Base-by-base conservation (phyloP, 2,797 vertebrate genomes). In the Pteronotus mesoamericanus region DNA sequence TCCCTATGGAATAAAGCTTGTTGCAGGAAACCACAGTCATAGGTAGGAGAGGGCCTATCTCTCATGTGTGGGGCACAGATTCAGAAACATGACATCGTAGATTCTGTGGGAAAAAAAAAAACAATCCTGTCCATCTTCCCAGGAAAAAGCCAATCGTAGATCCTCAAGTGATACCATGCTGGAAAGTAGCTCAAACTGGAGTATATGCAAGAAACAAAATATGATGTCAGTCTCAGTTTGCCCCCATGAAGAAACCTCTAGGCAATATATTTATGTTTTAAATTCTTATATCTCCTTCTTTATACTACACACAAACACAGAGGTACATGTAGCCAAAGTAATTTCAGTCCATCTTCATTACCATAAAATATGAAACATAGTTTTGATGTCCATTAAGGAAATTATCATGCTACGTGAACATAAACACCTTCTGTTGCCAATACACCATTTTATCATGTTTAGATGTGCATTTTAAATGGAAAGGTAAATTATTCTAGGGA, bases 401-500 rank as follows among this genome's bases (percentile, higher is more conserved):
- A 92, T 91, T 90, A 80, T 72, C 88, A 37, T 48, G 89, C 46
- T 14, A 66, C 15, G 32, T 10, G 14, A 96, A 74, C 9, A 89
- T 90, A 90, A 85, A 96, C 42, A 91, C 94, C 66, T 96, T 97
- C 89, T 37, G 74, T 69, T 95, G 55, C 87, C 89, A 94, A 95
- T 66, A 96, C 18, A 83, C 16, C 16, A 24, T 39, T 86, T 92
- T 24, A 46, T 1, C 8, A 0, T 93, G 94, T 82, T 79, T 68
- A 97, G 53, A 97, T 80, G 44, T 87, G 44, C 69, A 91, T 19
- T 53, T 44, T 34, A 96, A 93, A 88, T 89, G 34, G 16, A 96
- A 97, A 97, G 86, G 96, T 87, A 97, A 98, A 97, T 61, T 10
- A 98, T 93, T 83, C 87, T n/a, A 94, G 59, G 74, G 95, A 97